Base-by-base conservation (phyloP, 2,113 vertebrate genomes). In the Marmota monax region DNA sequence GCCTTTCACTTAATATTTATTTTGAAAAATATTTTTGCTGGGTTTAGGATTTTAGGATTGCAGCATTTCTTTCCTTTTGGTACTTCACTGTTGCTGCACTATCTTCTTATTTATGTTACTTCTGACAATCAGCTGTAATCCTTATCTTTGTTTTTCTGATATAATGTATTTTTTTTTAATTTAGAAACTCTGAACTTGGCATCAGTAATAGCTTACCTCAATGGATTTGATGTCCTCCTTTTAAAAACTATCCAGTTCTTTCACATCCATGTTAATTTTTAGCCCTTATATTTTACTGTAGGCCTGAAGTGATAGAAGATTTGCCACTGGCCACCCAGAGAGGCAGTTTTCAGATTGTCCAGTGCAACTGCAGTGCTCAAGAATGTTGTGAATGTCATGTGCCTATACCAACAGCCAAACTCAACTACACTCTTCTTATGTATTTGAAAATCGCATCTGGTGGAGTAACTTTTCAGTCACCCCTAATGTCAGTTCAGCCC, bases 341-440 rank as follows among this genome's bases (percentile, higher is more conserved):
- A 96, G 97, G 70, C 3, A 58, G 72, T 17, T 96, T 96, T 83
- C 16, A 51, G 56, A 25, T 20, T 39, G 88, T 97, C n/a, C 82
- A 86, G 18, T 99, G 98, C 45, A 95, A 79, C 56, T 94, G 98
- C 34, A 93, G 98, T 58, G 96, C 48, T 12, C 16, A 23, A 6
- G 96, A 95, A 12, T 89, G 58, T 18, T 98, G 99, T 0, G 95
- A 94, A 72, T 99, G 99, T 73, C 97, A 42, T 0, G 12, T 99
- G 78, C 67, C 98, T 3, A 10, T 99, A 74, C 53, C 98, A 4
- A 74, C 98, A 14, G 92, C 92, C 5, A 76, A 82, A 0, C 88
- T 97, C 72, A 98, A 96, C 85, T 83, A 61, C 77, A 97, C 98
- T 37, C 97, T 99, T 18, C 20, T 98, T 88, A 96, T 99, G 95